Conservation (phyloP, 2,888 invertebrate species). For the Cynaeus angustus region DNA sequence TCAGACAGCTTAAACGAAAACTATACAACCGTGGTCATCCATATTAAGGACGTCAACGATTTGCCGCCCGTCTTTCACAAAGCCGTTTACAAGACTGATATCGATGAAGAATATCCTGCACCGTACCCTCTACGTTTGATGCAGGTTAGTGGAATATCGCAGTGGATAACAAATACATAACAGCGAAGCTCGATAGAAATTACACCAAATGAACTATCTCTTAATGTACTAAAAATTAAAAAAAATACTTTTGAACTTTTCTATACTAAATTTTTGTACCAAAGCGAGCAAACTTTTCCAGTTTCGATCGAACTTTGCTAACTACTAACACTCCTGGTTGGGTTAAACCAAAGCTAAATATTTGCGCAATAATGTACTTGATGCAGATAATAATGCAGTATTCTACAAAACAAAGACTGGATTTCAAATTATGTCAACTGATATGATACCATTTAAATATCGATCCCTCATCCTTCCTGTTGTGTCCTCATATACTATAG, state of each 20-base stretch:
- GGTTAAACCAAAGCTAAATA: neutral
- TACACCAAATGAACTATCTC: too few relatives aligned
- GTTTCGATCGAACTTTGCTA: neutral
- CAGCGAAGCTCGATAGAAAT: constrained; percentile 6
- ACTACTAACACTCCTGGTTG: neutral
- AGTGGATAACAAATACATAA: neutral
- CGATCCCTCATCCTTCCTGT: too few relatives aligned
- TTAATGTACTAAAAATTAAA: too few relatives aligned
- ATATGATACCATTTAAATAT: too few relatives aligned
- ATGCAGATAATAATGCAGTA: too few relatives aligned
- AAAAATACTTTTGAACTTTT: too few relatives aligned
- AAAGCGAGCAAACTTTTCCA: neutral
- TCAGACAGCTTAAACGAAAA: constrained; percentile 94
- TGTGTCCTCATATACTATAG: too few relatives aligned
- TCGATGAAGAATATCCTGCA: constrained; percentile 84
- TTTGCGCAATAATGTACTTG: neutral
- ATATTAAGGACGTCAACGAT: constrained; percentile 91
- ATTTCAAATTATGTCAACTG: too few relatives aligned
- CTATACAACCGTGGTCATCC: constrained; percentile 86
- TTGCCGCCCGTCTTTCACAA: constrained; percentile 87
- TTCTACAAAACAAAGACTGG: too few relatives aligned
- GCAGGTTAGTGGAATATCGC: constrained; percentile 75
- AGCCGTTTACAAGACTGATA: constrained; percentile 81
- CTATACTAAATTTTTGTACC: too few relatives aligned
- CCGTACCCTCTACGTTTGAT: constrained; percentile 82